phyloP scores from a whole-genome alignment of 2,113 vertebrate genomes.

The Marmota flaviventris region DNA sequence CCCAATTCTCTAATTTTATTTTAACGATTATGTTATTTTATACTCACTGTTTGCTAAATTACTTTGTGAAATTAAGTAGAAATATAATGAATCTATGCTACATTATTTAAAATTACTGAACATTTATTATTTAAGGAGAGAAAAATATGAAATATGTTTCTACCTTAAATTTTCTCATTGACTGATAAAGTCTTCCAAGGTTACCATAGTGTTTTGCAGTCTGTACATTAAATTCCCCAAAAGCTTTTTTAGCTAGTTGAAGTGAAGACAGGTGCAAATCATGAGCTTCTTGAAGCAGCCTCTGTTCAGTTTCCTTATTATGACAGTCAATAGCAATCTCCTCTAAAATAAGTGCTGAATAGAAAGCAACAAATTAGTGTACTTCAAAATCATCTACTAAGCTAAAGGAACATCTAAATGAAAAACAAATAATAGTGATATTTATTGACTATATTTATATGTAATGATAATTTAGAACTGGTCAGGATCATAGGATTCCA shows the following conservation, averaged over 20 bases:
- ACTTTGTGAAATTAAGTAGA: neutral
- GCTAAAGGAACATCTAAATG: neutral
- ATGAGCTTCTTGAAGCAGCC: slow-evolving; percentile 97
- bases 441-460: neutral
- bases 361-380: slow-evolving; percentile 48
- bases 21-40: neutral
- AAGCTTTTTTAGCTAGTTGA: slow-evolving; percentile 98
- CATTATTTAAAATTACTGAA: slow-evolving; percentile 29
- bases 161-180: slow-evolving; percentile 99
- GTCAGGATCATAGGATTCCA: slow-evolving; percentile 36
- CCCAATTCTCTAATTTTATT: slow-evolving; percentile 32
- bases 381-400: neutral
- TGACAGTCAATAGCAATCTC: slow-evolving; percentile 99
- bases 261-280: slow-evolving; percentile 99
- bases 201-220: slow-evolving; percentile 99
- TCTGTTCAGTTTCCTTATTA: slow-evolving; percentile 99
- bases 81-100: neutral
- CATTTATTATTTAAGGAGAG: slow-evolving; percentile 22
- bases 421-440: slow-evolving; percentile 45
- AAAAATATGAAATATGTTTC: slow-evolving; percentile 41
- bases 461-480: slow-evolving; percentile 29
- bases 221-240: slow-evolving; percentile 99
- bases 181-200: slow-evolving; percentile 98
- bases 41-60: slow-evolving; percentile 5
- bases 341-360: slow-evolving; percentile 96